A percentile compares a stretch with the other conserved stretches of the same genome.
phyloP scores from a whole-genome alignment of 35 echinoderm and acorn worm genomes.

The Lytechinus variegatus region DNA sequence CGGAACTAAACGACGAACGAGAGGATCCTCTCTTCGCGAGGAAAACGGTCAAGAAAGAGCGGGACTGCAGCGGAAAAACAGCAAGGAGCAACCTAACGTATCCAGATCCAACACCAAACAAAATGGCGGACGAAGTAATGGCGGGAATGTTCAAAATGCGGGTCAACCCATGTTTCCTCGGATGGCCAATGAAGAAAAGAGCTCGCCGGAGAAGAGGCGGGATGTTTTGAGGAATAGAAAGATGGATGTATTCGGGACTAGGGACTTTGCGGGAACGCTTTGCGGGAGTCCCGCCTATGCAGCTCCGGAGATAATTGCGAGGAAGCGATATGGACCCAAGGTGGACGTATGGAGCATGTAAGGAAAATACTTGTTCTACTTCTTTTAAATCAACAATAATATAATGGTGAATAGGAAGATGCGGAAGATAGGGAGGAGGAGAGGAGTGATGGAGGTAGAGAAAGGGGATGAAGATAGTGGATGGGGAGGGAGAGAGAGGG shows the following conservation, averaged over 20 bases:
- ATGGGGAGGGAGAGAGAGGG: too few species aligned
- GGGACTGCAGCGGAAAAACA: background rate
- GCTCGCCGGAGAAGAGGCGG: background rate
- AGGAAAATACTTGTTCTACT: slow-evolving; percentile 20
- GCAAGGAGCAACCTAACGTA: background rate
- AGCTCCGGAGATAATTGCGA: slow-evolving; percentile 92
- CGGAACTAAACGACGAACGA: background rate
- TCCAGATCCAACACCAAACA: background rate
- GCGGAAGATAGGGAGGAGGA: too few species aligned
- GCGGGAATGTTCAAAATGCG: background rate
- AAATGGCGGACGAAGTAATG: background rate
- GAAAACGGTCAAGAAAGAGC: background rate
- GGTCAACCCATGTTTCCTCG: background rate
- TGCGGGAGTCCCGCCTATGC: slow-evolving; percentile 98
- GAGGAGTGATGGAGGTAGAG: too few species aligned
- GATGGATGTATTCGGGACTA: slow-evolving; percentile 25
- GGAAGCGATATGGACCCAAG: slow-evolving; percentile 91
- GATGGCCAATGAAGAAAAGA: background rate
- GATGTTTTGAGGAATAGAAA: background rate
- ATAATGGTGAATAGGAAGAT: background rate
- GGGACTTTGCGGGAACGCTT: slow-evolving; percentile 59
- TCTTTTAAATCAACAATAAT: background rate
- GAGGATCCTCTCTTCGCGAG: background rate
- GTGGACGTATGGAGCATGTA: slow-evolving; percentile 99
- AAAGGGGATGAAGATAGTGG: too few species aligned